A percentile compares a stretch with the other conserved stretches of the same genome.
Conservation (phyloP, 2,888 invertebrate genomes). For the Venusia cambrica region DNA sequence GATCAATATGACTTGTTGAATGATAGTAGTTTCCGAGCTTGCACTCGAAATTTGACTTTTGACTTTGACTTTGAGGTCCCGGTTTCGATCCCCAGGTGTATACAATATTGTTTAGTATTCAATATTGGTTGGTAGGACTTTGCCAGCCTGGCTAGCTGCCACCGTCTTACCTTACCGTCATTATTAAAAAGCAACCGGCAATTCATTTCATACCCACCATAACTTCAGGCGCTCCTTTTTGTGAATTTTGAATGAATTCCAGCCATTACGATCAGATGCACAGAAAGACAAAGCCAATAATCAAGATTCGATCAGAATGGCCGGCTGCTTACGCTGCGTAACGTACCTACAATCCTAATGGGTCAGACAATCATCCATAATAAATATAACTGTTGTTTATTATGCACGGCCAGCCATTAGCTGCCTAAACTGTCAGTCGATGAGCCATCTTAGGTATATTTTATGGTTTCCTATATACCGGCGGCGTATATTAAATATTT, state of each 20-base stretch:
- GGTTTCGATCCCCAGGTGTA: too few relatives aligned
- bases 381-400: constrained; percentile 20
- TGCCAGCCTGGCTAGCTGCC: too few relatives aligned
- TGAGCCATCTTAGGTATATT: constrained; percentile 8
- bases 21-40: too few relatives aligned
- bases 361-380: constrained; percentile 35
- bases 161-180: too few relatives aligned
- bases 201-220: too few relatives aligned
- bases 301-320: constrained; percentile 29
- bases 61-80: too few relatives aligned
- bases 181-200: too few relatives aligned
- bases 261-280: constrained; percentile 12
- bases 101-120: too few relatives aligned
- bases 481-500: neutral
- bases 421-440: constrained; percentile 12
- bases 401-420: constrained; percentile 14
- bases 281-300: constrained; percentile 19
- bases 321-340: constrained; percentile 26
- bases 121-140: too few relatives aligned
- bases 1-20: too few relatives aligned
- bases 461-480: constrained; percentile 11
- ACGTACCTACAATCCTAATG: constrained; percentile 34
- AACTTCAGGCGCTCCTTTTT: constrained; percentile 6
- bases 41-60: too few relatives aligned
- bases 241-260: constrained; percentile 6